Conservation (phyloP, 1,140 invertebrate genomes). For the Orchesella cincta region DNA sequence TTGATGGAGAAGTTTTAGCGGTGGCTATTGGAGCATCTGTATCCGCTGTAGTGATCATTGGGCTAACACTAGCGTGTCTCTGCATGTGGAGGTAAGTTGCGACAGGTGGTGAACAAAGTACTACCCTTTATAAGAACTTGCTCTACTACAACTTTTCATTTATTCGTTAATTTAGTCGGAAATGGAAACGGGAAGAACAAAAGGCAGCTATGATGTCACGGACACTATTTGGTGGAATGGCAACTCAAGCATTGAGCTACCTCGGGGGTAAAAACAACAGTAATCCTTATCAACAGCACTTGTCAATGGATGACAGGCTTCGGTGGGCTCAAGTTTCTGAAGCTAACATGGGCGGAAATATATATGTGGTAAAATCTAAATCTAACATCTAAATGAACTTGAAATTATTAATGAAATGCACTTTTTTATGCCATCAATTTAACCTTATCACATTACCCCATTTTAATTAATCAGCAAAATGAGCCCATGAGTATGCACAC, state of each 20-base stretch:
- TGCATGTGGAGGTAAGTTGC: slow-evolving; percentile 84
- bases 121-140: not conserved
- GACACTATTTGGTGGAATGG: slow-evolving; percentile 62
- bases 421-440: not conserved
- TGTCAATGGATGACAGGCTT: slow-evolving; percentile 73
- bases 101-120: not conserved
- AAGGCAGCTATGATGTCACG: slow-evolving; percentile 60
- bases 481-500: slow-evolving; percentile 47
- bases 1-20: slow-evolving; percentile 86
- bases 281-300: slow-evolving; percentile 58
- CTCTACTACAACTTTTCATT: not conserved
- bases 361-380: slow-evolving; percentile 49
- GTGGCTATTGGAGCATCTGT: slow-evolving; percentile 86
- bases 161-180: slow-evolving; percentile 64
- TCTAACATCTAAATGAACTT: no score
- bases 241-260: slow-evolving; percentile 65
- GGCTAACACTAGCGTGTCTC: slow-evolving; percentile 79
- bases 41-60: slow-evolving; percentile 82
- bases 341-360: slow-evolving; percentile 49
- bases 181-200: slow-evolving; percentile 84
- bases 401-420: no score
- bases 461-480: slow-evolving; percentile 43
- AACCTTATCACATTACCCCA: not conserved
- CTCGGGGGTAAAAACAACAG: slow-evolving; percentile 48
- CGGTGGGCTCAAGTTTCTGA: slow-evolving; percentile 83